Evolutionary conservation across 2,113 vertebrate genomes (phyloP).

Genomic region (Callorhinus ursinus): DNA sequence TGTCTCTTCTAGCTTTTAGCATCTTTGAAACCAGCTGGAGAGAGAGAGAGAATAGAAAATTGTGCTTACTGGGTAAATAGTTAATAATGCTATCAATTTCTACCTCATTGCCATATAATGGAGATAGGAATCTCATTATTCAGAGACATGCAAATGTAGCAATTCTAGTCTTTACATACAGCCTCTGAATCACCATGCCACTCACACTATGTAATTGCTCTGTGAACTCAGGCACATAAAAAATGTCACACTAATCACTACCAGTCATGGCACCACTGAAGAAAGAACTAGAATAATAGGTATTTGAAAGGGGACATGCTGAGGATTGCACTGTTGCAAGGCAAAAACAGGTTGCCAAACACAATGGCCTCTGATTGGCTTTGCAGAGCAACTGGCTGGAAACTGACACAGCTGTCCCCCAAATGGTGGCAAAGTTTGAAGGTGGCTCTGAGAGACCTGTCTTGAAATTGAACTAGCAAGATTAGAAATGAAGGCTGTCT

Average conservation of each 20-base stretch:
- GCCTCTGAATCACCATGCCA: conserved; percentile 38
- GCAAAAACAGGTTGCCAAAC: background rate
- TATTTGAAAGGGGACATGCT: conserved; percentile 36
- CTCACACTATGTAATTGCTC: conserved; percentile 43
- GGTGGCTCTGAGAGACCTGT: background rate
- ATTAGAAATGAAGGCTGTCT: background rate
- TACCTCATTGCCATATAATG: background rate
- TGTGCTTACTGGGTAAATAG: conserved; percentile 54
- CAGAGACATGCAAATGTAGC: conserved; percentile 60
- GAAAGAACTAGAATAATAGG: conserved; percentile 11
- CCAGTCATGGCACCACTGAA: background rate
- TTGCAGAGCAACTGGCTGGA: conserved; percentile 26
- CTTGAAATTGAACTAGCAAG: background rate
- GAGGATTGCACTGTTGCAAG: background rate
- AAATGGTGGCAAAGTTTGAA: background rate
- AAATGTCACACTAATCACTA: background rate
- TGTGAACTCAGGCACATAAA: conserved; percentile 60
- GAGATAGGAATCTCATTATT: conserved; percentile 66
- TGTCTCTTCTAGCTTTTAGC: background rate
- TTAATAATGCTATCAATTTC: conserved; percentile 53
- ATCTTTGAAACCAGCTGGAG: conserved; percentile 3
- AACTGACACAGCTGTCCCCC: background rate
- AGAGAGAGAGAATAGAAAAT: conserved; percentile 1
- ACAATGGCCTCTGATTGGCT: background rate
- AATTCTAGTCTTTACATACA: conserved; percentile 53